Evolutionary conservation across 2,797 vertebrate species (phyloP), one percentile per base, ranked within the genome.

Genomic region (Steatocranus sp.): DNA sequence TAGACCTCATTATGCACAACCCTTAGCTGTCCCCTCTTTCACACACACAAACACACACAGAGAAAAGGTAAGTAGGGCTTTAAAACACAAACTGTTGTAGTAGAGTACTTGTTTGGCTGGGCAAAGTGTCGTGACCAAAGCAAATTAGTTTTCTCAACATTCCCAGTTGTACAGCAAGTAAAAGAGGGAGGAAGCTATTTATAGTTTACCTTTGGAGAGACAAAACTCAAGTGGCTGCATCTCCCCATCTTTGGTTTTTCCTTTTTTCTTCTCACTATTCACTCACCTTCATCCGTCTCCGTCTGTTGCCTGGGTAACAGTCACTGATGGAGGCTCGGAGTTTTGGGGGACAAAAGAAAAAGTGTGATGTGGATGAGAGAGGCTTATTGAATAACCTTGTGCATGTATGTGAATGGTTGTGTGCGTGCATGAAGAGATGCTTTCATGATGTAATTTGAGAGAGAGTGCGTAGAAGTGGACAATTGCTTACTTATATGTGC

Each of bases 241-340:
- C 61, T 56, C 20, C 78, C 75, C 50, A 70, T 83, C 80, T 84
- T 83, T 85, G 17, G 80, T 58, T 80, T 56, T 70, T 61, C 25
- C 32, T 43, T 34, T 82, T 83, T 83, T 50, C 54, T 20, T 86
- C 49, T 90, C 68, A 85, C 82, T 86, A 84, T 25, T 81, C 34
- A 61, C 41, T 58, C 54, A 58, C 76, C 53, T 83, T 89, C 79
- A 70, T 43, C 63, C 23, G 15, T 85, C 85, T 92, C 89, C 88
- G 76, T 87, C 89, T 86, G 96, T 96, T 96, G 93, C 96, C 95
- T 86, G 90, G 95, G 96, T 92, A 94, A 96, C 95, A 87, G 95
- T 96, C 94, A 95, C 94, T 82, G 91, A 91, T 93, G 89, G 95
- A 95, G 93, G 95, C 94, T 80, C 74, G 82, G 85, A 92, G 87